Percentiles rank a stretch among this genome's conserved stretches.
Evolutionary conservation across 2,797 vertebrate species (phyloP).

Genomic region (Vespertilio murinus): DNA sequence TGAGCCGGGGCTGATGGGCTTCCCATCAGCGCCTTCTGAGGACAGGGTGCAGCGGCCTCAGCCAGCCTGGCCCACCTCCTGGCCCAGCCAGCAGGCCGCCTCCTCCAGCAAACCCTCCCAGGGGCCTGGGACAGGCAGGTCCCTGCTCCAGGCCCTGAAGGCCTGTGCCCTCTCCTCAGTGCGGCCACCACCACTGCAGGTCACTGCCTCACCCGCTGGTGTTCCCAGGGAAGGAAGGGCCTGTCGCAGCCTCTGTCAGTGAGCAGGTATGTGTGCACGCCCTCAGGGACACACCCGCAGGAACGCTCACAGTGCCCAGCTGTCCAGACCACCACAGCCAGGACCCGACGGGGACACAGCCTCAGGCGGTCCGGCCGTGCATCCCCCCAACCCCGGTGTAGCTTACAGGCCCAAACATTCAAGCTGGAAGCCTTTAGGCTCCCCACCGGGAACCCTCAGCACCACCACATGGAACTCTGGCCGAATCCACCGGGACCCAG

Average conservation of each 20-base stretch:
- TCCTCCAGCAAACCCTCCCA: background rate
- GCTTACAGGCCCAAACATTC: background rate
- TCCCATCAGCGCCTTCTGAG: background rate
- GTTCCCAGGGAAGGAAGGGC: background rate
- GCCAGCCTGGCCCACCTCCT: too few species aligned
- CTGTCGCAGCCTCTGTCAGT: too few species aligned
- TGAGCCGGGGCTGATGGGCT: fast-evolving
- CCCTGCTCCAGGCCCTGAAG: background rate
- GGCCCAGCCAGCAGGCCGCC: fast-evolving
- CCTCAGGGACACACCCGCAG: fast-evolving
- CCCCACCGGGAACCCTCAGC: too few species aligned
- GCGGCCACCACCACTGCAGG: background rate
- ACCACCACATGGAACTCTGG: background rate
- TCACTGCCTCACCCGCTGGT: background rate
- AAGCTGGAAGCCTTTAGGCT: fast-evolving
- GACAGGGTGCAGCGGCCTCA: background rate
- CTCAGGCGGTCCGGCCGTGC: too few species aligned
- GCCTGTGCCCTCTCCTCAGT: background rate
- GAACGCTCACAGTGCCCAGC: background rate
- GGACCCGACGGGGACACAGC: background rate
- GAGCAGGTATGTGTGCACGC: fast-evolving
- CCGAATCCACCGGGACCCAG: background rate
- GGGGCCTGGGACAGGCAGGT: background rate
- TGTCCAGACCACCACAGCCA: fast-evolving
- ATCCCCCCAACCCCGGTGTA: fast-evolving